Base-by-base conservation (phyloP, 2,888 invertebrate genomes). In the Cartodere bifasciata region DNA sequence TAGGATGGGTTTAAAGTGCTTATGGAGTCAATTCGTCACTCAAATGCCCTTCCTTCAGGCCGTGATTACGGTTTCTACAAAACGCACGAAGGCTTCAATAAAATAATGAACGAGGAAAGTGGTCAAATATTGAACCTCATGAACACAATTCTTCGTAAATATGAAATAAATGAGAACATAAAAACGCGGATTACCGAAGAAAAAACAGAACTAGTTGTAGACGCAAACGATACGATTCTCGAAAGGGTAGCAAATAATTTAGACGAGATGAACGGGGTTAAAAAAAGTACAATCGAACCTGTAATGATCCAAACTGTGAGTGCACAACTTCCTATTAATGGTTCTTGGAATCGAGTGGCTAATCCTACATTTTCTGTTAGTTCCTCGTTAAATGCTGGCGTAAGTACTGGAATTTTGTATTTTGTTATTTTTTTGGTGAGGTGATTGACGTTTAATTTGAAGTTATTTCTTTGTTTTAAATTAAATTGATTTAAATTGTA, bases 181-280 rank as follows among this genome's bases (percentile, higher is more conserved):
- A 60, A 60, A 38, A 59, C 59, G 16, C 56, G 70, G 13, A 68
- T 70, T 34, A 42, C 64, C 2, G 76, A 78, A 28, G 77, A 78
- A 40, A 72, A 75, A 50, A 73, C 77, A 45, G 90, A 91, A 38
- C 66, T 82, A 44, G 52, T 92, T 7, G 64, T 79, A 14, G 88
- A 90, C 47, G 74, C 75, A 9, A 91, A 88, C 61, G 91, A 92
- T 59, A 65, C 70, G 26, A 68, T 90, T 36, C 61, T 91, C 28
- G 91, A 92, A 52, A 70, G 77, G 49, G 75, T 86, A 28, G 81
- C 82, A 50, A 72, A 74, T 43, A 65, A 68, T 49, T 67, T 86
- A 43, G 85, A 86, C 53, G 72, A 70, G 32, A 59, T 75, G 31
- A 67, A 66, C 41, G 78, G 79, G 1, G 60, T 75, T 13, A 62